Evolutionary conservation across 1,140 invertebrate genomes (phyloP).

Genomic region (Bradysia coprophila): DNA sequence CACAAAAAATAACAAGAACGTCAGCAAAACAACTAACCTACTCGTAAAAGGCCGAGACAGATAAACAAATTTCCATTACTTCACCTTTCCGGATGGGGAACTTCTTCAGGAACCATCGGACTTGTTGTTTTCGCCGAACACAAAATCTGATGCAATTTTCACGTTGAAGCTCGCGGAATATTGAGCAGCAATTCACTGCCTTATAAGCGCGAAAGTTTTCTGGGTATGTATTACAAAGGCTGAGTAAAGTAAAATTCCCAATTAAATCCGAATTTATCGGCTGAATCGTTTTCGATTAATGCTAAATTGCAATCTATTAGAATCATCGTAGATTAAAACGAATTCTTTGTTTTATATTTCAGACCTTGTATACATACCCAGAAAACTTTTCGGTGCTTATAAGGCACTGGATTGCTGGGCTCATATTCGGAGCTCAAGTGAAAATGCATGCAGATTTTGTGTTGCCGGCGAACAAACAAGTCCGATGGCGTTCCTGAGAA

Average conservation of each 20-base stretch:
- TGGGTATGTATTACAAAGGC: slow-evolving; percentile 64
- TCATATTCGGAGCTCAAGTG: slow-evolving; percentile 79
- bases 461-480: slow-evolving; percentile 88
- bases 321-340: slow-evolving; percentile 16
- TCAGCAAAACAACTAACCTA: too few species aligned
- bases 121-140: slow-evolving; percentile 89
- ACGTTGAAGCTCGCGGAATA: slow-evolving; percentile 81
- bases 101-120: slow-evolving; percentile 72
- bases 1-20: too few species aligned
- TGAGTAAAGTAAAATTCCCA: background rate
- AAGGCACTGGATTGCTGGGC: slow-evolving; percentile 88
- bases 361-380: slow-evolving; percentile 92
- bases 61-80: too few species aligned
- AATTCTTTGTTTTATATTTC: slow-evolving; percentile 22
- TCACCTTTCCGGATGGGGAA: slow-evolving; percentile 91
- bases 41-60: too few species aligned
- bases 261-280: background rate
- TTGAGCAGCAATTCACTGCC: slow-evolving; percentile 83
- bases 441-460: slow-evolving; percentile 72
- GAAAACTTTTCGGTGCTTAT: slow-evolving; percentile 86
- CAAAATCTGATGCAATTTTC: slow-evolving; percentile 67
- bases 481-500: slow-evolving; percentile 71
- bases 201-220: slow-evolving; percentile 91
- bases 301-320: background rate
- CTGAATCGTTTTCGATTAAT: background rate